phyloP scores from a whole-genome alignment of 2,797 vertebrate genomes.

The Pangasius sanitwongsei region DNA sequence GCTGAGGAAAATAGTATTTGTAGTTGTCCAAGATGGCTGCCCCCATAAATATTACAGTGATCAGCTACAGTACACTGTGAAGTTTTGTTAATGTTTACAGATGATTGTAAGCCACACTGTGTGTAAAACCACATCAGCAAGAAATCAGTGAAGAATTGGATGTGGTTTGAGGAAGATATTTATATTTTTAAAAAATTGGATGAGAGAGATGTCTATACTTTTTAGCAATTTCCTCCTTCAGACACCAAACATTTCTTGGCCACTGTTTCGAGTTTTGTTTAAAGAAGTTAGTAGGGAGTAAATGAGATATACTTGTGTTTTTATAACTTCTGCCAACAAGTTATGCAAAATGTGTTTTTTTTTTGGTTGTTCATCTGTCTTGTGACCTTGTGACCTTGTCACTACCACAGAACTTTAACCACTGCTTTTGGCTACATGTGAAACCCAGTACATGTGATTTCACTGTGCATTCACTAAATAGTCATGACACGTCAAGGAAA shows the following conservation, averaged over 20 bases:
- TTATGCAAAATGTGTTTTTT: background rate
- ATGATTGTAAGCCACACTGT: background rate
- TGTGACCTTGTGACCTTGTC: background rate
- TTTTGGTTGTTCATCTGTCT: background rate
- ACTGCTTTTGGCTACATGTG: background rate
- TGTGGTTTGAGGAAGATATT: background rate
- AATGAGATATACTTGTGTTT: background rate
- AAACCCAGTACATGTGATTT: background rate
- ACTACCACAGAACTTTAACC: background rate
- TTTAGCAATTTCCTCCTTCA: background rate
- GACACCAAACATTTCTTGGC: background rate
- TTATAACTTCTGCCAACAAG: background rate
- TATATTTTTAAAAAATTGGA: background rate
- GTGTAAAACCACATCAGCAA: background rate
- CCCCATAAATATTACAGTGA: background rate
- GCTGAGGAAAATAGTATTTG: background rate
- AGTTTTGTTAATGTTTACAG: background rate
- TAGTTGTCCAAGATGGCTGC: background rate
- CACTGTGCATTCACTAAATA: background rate
- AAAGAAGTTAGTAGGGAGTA: background rate
- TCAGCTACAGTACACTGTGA: background rate
- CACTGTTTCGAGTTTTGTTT: background rate
- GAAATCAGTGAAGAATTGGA: background rate
- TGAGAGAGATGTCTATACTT: background rate
- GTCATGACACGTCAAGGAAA: background rate